Conservation (phyloP, 2,113 vertebrate species). For the Azemiops feae region DNA sequence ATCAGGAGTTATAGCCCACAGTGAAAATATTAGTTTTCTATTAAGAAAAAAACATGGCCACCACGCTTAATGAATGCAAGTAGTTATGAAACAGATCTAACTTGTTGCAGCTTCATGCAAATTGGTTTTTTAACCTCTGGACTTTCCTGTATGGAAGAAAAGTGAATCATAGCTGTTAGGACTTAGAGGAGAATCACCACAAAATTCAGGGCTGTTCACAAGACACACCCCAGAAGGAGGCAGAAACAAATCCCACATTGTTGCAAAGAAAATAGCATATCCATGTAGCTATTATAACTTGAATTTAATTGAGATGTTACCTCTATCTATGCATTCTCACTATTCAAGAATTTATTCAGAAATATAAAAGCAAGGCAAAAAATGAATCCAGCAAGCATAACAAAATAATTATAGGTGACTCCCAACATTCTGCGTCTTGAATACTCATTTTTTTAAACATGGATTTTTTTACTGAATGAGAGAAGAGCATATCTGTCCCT, state of each 20-base stretch:
- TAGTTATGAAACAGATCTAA: not conserved
- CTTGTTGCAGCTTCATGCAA: not conserved
- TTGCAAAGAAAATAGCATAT: not conserved
- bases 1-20: not conserved
- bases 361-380: not conserved
- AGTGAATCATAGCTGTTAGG: not conserved
- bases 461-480: not conserved
- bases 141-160: not conserved
- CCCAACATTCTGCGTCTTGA: not conserved
- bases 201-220: not conserved
- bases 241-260: not conserved
- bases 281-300: not conserved
- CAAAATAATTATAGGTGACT: not conserved
- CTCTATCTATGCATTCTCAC: not conserved
- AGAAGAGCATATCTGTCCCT: not conserved
- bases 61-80: not conserved
- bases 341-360: not conserved
- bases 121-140: not conserved
- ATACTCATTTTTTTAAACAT: not conserved
- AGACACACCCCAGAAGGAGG: not conserved
- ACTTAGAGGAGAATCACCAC: not conserved
- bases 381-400: not conserved
- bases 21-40: constrained; percentile 7
- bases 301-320: not conserved
- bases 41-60: not conserved